Percentiles rank a stretch among this genome's conserved stretches.
Conservation (phyloP, 2,888 invertebrate species). For the Flabesymbios commensalis region DNA sequence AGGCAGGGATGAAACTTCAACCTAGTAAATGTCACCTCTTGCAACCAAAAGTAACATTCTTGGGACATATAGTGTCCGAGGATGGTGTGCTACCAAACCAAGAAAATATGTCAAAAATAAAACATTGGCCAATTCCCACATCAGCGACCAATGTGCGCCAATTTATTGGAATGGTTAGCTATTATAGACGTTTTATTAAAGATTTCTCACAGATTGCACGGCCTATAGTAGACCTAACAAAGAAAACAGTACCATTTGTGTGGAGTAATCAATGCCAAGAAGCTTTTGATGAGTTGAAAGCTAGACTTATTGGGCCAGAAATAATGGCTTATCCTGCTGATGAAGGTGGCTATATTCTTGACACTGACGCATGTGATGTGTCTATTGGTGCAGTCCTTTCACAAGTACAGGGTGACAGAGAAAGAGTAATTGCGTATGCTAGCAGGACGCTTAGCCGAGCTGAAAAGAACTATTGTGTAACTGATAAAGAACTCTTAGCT, state of each 20-base stretch:
- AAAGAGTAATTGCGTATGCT: constrained; percentile 23
- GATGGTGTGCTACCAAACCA: background rate
- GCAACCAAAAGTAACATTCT: constrained; percentile 19
- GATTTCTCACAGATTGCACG: constrained; percentile 23
- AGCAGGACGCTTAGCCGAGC: constrained; percentile 13
- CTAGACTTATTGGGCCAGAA: constrained; percentile 9
- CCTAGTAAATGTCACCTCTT: constrained; percentile 26
- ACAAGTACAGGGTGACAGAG: constrained; percentile 19
- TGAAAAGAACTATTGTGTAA: constrained; percentile 25
- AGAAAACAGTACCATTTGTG: constrained; percentile 11
- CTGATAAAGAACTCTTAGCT: constrained; percentile 21
- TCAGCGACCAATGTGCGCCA: constrained; percentile 19
- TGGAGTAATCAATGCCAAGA: constrained; percentile 20
- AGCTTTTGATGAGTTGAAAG: constrained; percentile 13
- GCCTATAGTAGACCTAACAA: constrained; percentile 20
- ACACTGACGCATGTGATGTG: constrained; percentile 20
- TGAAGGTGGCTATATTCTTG: constrained; percentile 2
- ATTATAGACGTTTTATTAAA: constrained; percentile 26
- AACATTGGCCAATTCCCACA: background rate
- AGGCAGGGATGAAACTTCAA: constrained; percentile 11
- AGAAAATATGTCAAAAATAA: background rate
- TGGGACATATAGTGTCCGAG: constrained; percentile 17
- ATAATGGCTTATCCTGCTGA: constrained; percentile 21
- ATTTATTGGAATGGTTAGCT: constrained; percentile 32
- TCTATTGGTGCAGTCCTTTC: constrained; percentile 20